These are phyloP conservation scores for Bufotes viridis DNA, from an alignment of 2,797 vertebrate species.

Conservation along the genomic window DNA sequence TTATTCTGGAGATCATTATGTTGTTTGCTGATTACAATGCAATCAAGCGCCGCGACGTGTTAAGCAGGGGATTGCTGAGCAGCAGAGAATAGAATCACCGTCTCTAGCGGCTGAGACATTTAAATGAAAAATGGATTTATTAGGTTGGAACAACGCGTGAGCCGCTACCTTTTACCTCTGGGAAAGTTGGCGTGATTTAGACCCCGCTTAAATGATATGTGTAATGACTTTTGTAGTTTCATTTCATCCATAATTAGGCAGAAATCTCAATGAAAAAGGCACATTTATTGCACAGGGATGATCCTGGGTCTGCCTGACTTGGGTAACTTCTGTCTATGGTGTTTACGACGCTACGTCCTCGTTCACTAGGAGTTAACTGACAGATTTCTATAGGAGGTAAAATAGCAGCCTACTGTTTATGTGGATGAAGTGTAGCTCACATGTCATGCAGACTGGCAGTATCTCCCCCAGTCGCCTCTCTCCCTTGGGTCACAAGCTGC, in stretches of 20 bases:
- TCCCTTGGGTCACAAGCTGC: slow-evolving; percentile 28
- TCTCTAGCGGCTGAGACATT: slow-evolving; percentile 58
- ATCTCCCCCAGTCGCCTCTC: slow-evolving; percentile 29
- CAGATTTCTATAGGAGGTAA: background rate
- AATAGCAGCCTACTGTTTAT: slow-evolving; percentile 3
- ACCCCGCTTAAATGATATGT: slow-evolving; percentile 64
- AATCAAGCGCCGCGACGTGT: slow-evolving; percentile 6
- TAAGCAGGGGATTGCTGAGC: slow-evolving; percentile 36
- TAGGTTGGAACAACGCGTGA: slow-evolving; percentile 52
- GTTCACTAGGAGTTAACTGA: background rate
- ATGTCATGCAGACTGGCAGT: slow-evolving; percentile 51
- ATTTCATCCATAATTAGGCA: slow-evolving; percentile 63
- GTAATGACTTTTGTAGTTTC: slow-evolving; percentile 65
- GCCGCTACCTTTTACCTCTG: slow-evolving; percentile 56
- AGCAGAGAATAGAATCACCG: slow-evolving; percentile 28
- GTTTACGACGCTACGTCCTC: background rate
- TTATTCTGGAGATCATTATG: slow-evolving; percentile 10
- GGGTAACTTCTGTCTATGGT: background rate
- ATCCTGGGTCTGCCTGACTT: background rate
- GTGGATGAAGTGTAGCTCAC: slow-evolving; percentile 24
- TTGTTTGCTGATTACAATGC: slow-evolving; percentile 48
- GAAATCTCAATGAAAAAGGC: slow-evolving; percentile 55
- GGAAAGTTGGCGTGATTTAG: slow-evolving; percentile 59
- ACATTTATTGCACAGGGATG: slow-evolving; percentile 43
- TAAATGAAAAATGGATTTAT: slow-evolving; percentile 70